These are phyloP conservation scores for Cygnus atratus DNA, from an alignment of 2,113 vertebrate species.

Conservation along the genomic window DNA sequence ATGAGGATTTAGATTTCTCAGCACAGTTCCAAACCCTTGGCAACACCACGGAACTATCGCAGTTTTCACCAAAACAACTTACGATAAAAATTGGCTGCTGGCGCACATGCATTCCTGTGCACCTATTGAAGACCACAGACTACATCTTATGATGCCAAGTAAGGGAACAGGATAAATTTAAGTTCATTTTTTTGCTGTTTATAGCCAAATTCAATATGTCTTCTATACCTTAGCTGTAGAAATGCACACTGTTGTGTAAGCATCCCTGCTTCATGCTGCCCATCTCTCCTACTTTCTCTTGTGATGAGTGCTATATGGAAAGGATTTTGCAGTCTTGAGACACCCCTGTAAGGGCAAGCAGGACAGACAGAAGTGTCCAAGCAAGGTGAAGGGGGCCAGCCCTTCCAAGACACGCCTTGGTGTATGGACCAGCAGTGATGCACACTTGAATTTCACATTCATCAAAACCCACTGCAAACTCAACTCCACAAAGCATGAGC, in stretches of 20 bases:
- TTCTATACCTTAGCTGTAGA: background rate
- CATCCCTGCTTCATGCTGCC: background rate
- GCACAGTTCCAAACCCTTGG: background rate
- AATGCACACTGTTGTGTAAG: background rate
- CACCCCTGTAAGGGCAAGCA: background rate
- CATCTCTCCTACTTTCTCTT: background rate
- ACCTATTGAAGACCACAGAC: background rate
- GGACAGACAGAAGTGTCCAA: background rate
- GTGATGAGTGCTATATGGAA: background rate
- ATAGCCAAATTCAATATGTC: background rate
- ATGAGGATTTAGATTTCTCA: background rate
- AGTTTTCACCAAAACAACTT: background rate
- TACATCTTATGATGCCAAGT: background rate
- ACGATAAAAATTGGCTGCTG: background rate
- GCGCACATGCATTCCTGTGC: background rate
- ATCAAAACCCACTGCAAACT: background rate
- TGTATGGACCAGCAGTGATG: background rate
- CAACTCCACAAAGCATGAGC: background rate
- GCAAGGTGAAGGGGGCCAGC: background rate
- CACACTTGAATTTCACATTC: background rate
- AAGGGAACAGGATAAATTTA: background rate
- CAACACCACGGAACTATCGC: fast-evolving
- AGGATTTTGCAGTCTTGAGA: background rate
- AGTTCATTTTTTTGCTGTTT: background rate
- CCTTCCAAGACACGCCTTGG: background rate